phyloP scores from a whole-genome alignment of 2,113 vertebrate genomes.

The Hydrochoerus hydrochaeris region DNA sequence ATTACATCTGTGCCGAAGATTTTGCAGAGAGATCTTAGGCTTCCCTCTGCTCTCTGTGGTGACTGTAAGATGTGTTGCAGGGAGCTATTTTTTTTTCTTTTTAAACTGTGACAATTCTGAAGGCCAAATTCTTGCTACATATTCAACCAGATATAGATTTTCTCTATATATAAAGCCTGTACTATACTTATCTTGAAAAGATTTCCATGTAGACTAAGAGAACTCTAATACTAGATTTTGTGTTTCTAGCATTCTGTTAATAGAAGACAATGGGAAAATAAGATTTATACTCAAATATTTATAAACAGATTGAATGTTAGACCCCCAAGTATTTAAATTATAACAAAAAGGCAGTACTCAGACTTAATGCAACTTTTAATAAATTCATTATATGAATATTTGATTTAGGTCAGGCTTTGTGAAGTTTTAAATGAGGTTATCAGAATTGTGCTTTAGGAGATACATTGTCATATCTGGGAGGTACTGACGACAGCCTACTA shows the following conservation, averaged over 20 bases:
- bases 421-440: background rate
- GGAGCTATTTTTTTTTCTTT: background rate
- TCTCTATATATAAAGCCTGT: background rate
- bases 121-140: background rate
- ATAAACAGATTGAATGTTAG: conserved; percentile 18
- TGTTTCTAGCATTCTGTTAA: background rate
- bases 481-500: background rate
- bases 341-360: background rate
- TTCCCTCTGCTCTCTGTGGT: background rate
- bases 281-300: conserved; percentile 5
- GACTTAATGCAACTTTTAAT: background rate
- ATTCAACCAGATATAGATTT: background rate
- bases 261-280: background rate
- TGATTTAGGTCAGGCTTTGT: background rate
- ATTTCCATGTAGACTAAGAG: background rate
- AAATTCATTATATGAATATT: background rate
- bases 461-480: background rate
- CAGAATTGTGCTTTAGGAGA: conserved; percentile 20
- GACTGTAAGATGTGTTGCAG: background rate
- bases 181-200: conserved; percentile 9
- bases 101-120: conserved; percentile 58
- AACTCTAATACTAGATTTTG: background rate
- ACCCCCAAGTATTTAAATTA: background rate
- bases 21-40: background rate
- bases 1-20: conserved; percentile 16